Base-by-base conservation (phyloP, 2,113 vertebrate species). In the Romanogobio albipinnatus region DNA sequence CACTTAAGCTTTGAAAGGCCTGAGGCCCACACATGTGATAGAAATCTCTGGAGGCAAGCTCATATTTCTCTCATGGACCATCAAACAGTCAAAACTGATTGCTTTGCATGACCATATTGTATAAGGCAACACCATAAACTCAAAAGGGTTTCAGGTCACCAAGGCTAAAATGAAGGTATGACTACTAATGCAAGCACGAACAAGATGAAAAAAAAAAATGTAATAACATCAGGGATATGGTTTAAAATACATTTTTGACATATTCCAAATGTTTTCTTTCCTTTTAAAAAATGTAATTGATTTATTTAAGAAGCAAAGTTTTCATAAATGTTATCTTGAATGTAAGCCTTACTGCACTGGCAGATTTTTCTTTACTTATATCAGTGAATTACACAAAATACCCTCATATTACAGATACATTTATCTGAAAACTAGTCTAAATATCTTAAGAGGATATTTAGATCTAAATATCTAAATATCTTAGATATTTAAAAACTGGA, bases 1-100 rank as follows among this genome's bases (percentile, higher is more conserved):
- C 87, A 92, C 90, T 91, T 91, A 90, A 81, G 86, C 90, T 90
- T 76, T 89, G 84, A 81, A 89, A 89, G 88, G 78, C 87, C 88
- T 85, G 4, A 74, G 62, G 87, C 70, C 29, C 8, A 45, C 83
- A 70, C 90, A 92, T 90, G 90, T 91, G 89, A 89, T 86, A n/a
- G 8, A 84, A 85, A 76, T 88, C 84, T 89, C 88, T 85, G 13
- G 84, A 79, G 87, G 70, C 56, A 36, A 84, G 89, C 75, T 94
- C 89, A 68, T 73, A 77, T 94, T 93, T 92, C 92, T 88, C 89
- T 91, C 89, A 88, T 90, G 88, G 87, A 85, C 61, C 53, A 89
- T 68, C 83, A 79, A 87, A 89, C 19, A 75, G 79, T 87, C 88
- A 86, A 92, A 89, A 87, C 83, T 87, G 78, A 91, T 84, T 74